Evolutionary conservation across 1,140 invertebrate genomes (phyloP), one percentile per base, ranked within the genome.

Genomic region (Oreohelix idahoensis): DNA sequence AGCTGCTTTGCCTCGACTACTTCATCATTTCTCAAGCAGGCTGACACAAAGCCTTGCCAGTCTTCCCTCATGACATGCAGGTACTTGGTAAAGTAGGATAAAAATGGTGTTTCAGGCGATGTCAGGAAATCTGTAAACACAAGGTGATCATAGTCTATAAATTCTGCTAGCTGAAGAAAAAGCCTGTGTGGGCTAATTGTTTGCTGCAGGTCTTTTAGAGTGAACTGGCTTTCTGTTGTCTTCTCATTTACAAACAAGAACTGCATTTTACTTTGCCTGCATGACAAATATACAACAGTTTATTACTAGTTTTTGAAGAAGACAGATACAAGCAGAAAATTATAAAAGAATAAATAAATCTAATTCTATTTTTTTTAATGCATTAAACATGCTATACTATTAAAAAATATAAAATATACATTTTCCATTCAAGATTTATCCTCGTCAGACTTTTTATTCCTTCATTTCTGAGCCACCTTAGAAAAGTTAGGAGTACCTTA

Each of bases 121-220:
- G 58, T 63, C 38, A 79, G 23, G n/a, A 79, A 79, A 79, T 79
- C 77, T 35, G 58, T 35, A 36, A 79, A 42, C 39, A 79, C 35
- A 36, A 79, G 39, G 32, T 79, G 77, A 39, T 79, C 77, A 79
- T 79, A 69, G 1, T 79, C 45, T 13, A 79, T 63, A 66, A 79
- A 79, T 26, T 5, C 15, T 26, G 32, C 58, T 23, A 79, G 49
- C 32, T 79, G 77, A 39, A 79, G 39, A 69, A 79, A 79, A 17
- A 79, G 77, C 39, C 32, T 58, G 39, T 79, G 77, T 10, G 77
- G 77, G 39, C 36, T 38, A 15, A 79, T 79, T 42, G 58, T 63
- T 23, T 79, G 29, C 29, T 38, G 29, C 35, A 79, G 35, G 17
- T 42, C 13, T 26, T 63, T 23, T 53, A 69, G 0, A 29, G n/a